A percentile compares a stretch with the other conserved stretches of the same genome.
Evolutionary conservation across 2,888 invertebrate genomes (phyloP).

Genomic region (Eupithecia dodoneata): DNA sequence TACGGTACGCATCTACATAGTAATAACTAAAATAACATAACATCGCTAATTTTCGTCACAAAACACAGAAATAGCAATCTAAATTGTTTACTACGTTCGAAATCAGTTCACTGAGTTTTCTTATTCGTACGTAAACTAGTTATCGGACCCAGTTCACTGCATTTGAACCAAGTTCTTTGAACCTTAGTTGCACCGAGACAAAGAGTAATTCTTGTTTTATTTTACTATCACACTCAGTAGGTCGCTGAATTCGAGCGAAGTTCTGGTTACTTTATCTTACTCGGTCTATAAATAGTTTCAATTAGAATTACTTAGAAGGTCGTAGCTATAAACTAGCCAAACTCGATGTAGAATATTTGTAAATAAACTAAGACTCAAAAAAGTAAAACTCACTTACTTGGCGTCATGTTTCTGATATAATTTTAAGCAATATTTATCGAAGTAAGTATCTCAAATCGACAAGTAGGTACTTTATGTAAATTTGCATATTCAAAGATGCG

Average conservation of each 20-base stretch:
- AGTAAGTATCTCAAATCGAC: too few species aligned
- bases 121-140: neutral
- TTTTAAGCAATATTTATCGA: too few species aligned
- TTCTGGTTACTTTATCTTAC: neutral
- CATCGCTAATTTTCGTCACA: neutral
- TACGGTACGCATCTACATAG: too few species aligned
- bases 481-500: too few species aligned
- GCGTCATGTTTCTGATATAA: too few species aligned
- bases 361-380: too few species aligned
- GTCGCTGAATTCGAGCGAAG: neutral
- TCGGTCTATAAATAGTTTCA: neutral
- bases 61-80: neutral
- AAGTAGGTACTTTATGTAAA: too few species aligned
- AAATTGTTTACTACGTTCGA: neutral
- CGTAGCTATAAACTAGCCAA: too few species aligned
- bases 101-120: neutral
- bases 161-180: conserved; percentile 3
- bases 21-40: too few species aligned
- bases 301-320: too few species aligned
- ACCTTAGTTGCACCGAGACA: conserved; percentile 1
- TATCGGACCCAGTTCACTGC: neutral
- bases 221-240: neutral
- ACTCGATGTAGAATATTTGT: too few species aligned
- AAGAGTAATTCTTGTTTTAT: neutral
- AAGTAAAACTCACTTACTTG: too few species aligned